phyloP scores from a whole-genome alignment of 2,888 invertebrate species.

The Leptogaster cylindrica region DNA sequence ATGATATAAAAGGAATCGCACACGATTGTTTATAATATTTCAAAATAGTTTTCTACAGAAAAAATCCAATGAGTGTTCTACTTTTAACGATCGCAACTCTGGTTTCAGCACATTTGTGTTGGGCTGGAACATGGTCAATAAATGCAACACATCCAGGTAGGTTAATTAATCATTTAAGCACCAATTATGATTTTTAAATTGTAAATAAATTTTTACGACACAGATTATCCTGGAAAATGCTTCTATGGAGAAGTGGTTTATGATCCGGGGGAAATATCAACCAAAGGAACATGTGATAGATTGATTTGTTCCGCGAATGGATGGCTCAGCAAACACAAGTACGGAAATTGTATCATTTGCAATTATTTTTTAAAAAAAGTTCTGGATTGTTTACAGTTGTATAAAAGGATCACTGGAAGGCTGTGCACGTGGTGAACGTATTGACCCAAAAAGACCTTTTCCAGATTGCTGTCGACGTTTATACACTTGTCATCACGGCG shows the following conservation, averaged over 20 bases:
- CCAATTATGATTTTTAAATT: too few relatives aligned
- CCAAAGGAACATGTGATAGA: conserved; percentile 1
- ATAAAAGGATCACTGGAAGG: conserved; percentile 2
- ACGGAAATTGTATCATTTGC: neutral
- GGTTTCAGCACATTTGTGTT: too few relatives aligned
- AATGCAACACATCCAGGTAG: conserved; percentile 5
- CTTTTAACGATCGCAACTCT: too few relatives aligned
- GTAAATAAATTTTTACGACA: neutral
- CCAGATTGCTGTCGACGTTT: neutral
- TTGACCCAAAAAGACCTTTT: neutral
- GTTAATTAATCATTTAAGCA: neutral
- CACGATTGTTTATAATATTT: too few relatives aligned
- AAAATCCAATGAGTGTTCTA: too few relatives aligned
- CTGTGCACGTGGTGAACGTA: neutral
- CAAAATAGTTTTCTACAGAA: too few relatives aligned
- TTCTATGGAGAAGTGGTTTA: neutral
- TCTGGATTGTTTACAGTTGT: conserved; percentile 3
- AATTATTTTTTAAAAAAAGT: neutral
- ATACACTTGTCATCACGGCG: neutral
- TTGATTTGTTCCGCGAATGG: conserved; percentile 34
- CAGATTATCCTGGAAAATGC: conserved; percentile 3
- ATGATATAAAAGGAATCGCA: too few relatives aligned
- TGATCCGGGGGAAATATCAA: conserved; percentile 20
- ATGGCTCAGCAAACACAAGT: conserved; percentile 35
- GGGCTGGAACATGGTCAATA: conserved; percentile 8